These are phyloP conservation scores for Pseudomugil tenellus DNA, from an alignment of 2,797 vertebrate genomes.

Conservation along the genomic window DNA sequence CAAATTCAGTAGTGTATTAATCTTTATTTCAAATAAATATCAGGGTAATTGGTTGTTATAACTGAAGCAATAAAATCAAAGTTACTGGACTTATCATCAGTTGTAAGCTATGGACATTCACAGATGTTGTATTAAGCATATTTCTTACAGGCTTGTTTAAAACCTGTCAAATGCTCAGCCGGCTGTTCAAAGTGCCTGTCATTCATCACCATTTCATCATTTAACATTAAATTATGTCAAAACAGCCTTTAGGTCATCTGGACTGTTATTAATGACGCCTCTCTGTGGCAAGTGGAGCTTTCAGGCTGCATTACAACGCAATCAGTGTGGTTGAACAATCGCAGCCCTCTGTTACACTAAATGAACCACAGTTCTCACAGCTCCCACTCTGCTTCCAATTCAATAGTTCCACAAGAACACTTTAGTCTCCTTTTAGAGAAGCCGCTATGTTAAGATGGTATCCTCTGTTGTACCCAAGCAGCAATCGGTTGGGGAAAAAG, in stretches of 20 bases:
- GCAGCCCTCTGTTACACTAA: conserved; percentile 57
- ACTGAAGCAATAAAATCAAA: conserved; percentile 40
- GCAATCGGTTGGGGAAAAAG: too few species aligned
- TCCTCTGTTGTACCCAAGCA: conserved; percentile 49
- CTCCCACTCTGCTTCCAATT: conserved; percentile 54
- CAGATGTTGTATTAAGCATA: conserved; percentile 36
- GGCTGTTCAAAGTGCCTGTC: conserved; percentile 63
- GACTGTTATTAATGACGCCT: conserved; percentile 65
- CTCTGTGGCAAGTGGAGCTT: conserved; percentile 66
- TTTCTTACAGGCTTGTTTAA: conserved; percentile 51
- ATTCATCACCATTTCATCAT: conserved; percentile 72
- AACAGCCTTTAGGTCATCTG: conserved; percentile 72
- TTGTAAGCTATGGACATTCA: conserved; percentile 35
- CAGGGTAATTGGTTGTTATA: conserved; percentile 25
- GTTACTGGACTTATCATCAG: conserved; percentile 14
- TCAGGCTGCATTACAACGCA: conserved; percentile 67
- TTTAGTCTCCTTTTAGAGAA: conserved; percentile 47
- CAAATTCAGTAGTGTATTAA: not conserved
- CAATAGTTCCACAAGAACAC: conserved; percentile 58
- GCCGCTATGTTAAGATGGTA: conserved; percentile 59
- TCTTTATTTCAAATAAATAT: conserved; percentile 4
- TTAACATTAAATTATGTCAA: conserved; percentile 81
- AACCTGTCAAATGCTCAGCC: conserved; percentile 67
- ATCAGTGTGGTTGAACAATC: conserved; percentile 62
- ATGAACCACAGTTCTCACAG: conserved; percentile 56